Base-by-base conservation (phyloP, 2,888 invertebrate genomes). In the Chrysolina americana region DNA sequence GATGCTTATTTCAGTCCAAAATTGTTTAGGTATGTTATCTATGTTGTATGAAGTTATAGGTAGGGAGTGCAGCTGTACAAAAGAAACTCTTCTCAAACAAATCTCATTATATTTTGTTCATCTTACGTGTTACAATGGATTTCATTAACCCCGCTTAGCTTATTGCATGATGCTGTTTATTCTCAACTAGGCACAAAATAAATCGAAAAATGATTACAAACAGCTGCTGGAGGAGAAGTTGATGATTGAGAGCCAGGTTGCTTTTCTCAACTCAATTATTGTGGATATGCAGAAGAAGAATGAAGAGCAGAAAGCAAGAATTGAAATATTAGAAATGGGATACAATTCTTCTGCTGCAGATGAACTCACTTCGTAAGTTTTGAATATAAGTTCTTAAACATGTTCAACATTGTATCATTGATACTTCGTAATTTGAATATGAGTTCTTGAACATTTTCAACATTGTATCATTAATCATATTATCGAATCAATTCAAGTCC, bases 241-340 rank as follows among this genome's bases (percentile, higher is more conserved):
- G 71, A 90, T 91, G 80, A 89, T 92, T 65, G 93, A 94, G 79
- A 91, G 92, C 11, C 94, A 96, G 89, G 93, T 96, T 71, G 94
- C 94, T 82, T 98, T 99, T 89, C 91, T 99, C 41, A 98, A 99
- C 89, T 96, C 98, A 10, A 97, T 99, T 81, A 98, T 99, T 82
- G 97, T 96, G 41, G 98, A 98, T 85, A 95, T 98, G 94, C 97
- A 98, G 88, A 92, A 92, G 80, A 98, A 98, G 88, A 97, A 97
- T 86, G 95, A 96, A 84, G 93, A 94, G 81, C 90, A 98, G 2
- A 90, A 93, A 85, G 92, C 93, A 68, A 91, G 95, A 82, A 92
- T 98, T 62, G 93, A 96, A 82, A 93, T 94, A 47, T 90, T 97
- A 65, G 95, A 96, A 87, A 86, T 87, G 89, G 92, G 90, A 88